A percentile compares a stretch with the other conserved stretches of the same genome.
phyloP scores from a whole-genome alignment of 2,113 vertebrate genomes.

The Zosterops japonicus region DNA sequence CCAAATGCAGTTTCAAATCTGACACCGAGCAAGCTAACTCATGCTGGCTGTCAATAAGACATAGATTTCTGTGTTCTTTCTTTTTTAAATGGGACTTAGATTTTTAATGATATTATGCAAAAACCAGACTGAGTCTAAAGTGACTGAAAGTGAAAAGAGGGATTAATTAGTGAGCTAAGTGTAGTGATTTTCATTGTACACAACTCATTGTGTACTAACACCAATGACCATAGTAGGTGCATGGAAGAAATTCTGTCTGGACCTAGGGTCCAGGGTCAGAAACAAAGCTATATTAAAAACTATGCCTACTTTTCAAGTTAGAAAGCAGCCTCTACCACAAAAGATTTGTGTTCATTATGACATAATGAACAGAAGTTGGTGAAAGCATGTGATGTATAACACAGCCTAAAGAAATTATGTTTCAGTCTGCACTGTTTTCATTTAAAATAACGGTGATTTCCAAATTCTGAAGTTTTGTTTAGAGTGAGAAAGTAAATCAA shows the following conservation, averaged over 20 bases:
- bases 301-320: neutral
- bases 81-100: neutral
- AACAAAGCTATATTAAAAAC: neutral
- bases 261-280: neutral
- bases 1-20: neutral
- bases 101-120: neutral
- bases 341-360: neutral
- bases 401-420: neutral
- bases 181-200: neutral
- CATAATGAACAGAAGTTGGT: neutral
- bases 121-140: neutral
- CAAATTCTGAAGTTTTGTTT: neutral
- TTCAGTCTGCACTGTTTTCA: neutral
- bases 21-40: neutral
- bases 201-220: neutral
- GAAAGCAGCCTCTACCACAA: neutral
- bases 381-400: neutral
- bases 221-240: neutral
- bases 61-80: neutral
- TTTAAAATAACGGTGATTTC: neutral
- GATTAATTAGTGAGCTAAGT: neutral
- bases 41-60: neutral
- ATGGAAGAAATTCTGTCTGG: neutral
- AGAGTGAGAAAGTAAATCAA: neutral
- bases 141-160: neutral